These are phyloP conservation scores for Blastomussa wellsi DNA, from an alignment of 92 coral and sea anemone species.

Conservation along the genomic window DNA sequence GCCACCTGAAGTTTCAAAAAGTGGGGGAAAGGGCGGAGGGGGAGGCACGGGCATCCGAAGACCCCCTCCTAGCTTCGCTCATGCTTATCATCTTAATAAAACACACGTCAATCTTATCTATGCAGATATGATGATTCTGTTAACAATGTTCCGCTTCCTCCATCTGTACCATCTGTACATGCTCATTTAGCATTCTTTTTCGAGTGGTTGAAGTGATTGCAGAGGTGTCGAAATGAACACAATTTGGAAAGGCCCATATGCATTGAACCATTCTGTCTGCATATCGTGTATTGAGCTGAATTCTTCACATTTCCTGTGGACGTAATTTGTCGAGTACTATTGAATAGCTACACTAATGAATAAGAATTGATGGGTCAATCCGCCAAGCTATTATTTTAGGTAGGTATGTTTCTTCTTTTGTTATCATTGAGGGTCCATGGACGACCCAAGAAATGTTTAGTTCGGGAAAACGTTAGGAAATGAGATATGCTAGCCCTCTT, in stretches of 20 bases:
- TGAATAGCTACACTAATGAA: too few species aligned
- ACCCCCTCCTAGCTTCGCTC: too few species aligned
- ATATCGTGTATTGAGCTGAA: background rate
- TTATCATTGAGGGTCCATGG: too few species aligned
- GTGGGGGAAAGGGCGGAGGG: too few species aligned
- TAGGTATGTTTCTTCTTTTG: background rate
- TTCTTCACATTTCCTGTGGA: background rate
- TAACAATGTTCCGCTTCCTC: background rate
- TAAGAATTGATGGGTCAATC: background rate
- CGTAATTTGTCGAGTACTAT: background rate
- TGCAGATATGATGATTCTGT: background rate
- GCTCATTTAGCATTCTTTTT: background rate
- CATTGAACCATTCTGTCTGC: background rate
- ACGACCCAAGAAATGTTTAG: background rate
- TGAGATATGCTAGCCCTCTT: background rate
- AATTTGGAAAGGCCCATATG: background rate
- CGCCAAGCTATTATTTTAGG: background rate
- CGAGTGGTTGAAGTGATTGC: too few species aligned
- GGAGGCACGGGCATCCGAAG: too few species aligned
- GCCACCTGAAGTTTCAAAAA: too few species aligned
- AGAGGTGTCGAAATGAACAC: background rate
- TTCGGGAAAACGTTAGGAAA: background rate
- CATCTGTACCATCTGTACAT: background rate
- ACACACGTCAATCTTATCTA: background rate
- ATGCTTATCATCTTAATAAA: constrained; percentile 16